phyloP scores from a whole-genome alignment of 1,140 invertebrate species.

The Drosophila athabasca region DNA sequence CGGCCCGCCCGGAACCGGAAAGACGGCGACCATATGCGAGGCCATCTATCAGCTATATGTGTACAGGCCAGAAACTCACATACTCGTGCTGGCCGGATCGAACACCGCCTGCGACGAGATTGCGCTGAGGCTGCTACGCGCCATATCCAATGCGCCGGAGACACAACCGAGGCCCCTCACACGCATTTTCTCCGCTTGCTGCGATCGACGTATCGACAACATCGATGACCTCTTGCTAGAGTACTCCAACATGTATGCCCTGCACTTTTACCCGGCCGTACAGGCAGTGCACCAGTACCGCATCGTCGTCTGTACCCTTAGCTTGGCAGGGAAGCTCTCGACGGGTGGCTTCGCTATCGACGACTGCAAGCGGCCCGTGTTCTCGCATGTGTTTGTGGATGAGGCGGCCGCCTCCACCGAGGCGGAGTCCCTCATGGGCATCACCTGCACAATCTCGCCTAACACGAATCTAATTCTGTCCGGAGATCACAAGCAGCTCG shows the following conservation, averaged over 20 bases:
- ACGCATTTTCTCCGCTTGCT: constrained; percentile 84
- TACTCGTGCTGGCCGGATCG: constrained; percentile 89
- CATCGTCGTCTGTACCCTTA: constrained; percentile 66
- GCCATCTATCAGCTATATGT: constrained; percentile 85
- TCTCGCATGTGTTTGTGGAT: constrained; percentile 92
- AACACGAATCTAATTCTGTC: constrained; percentile 87
- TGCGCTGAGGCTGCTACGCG: constrained; percentile 85
- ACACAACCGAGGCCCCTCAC: constrained; percentile 54
- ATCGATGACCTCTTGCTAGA: constrained; percentile 74
- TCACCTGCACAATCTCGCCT: constrained; percentile 83
- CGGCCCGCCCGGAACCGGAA: constrained; percentile 92
- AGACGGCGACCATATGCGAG: constrained; percentile 92
- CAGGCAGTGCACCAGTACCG: constrained; percentile 74
- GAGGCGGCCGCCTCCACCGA: constrained; percentile 93
- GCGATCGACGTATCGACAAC: constrained; percentile 78
- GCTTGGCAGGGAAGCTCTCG: constrained; percentile 86
- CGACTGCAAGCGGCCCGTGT: constrained; percentile 83
- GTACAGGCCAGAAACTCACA: constrained; percentile 83
- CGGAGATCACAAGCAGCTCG: constrained; percentile 93
- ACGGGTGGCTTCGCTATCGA: constrained; percentile 87
- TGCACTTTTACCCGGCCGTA: constrained; percentile 70
- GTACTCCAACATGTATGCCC: constrained; percentile 71
- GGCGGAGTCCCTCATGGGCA: constrained; percentile 89
- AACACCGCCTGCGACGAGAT: constrained; percentile 92
- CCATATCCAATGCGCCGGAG: constrained; percentile 69